phyloP scores from a whole-genome alignment of 1,140 invertebrate genomes.

The Diachasmimorpha longicaudata region DNA sequence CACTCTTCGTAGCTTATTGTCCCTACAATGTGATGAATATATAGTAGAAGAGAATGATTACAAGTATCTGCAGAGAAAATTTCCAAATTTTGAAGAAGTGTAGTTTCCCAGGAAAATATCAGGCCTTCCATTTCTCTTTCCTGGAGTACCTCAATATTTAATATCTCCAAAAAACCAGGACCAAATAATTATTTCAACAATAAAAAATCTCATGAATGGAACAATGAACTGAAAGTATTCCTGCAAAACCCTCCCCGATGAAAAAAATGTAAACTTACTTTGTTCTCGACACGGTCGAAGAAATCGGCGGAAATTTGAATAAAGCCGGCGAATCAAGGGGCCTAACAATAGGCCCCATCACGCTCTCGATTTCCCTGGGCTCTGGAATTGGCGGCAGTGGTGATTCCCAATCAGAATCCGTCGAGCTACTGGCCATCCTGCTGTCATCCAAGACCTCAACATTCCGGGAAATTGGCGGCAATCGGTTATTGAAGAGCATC shows the following conservation, averaged over 20 bases:
- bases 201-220: too few relatives aligned
- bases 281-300: constrained; percentile 18
- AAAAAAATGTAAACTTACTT: background rate
- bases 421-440: constrained; percentile 48
- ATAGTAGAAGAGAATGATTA: background rate
- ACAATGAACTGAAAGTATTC: too few relatives aligned
- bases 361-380: constrained; percentile 43
- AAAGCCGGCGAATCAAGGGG: constrained; percentile 47
- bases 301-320: constrained; percentile 50
- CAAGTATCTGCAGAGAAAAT: too few relatives aligned
- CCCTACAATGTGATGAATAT: constrained; percentile 3
- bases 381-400: constrained; percentile 51
- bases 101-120: too few relatives aligned
- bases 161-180: too few relatives aligned
- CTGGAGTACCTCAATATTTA: too few relatives aligned
- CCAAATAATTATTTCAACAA: too few relatives aligned
- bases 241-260: too few relatives aligned
- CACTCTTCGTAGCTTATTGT: constrained; percentile 37
- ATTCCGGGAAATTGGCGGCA: constrained; percentile 49
- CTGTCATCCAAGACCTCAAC: constrained; percentile 44
- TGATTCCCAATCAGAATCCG: constrained; percentile 53
- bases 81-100: too few relatives aligned
- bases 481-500: constrained; percentile 42
- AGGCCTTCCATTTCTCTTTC: too few relatives aligned
- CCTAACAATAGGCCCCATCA: constrained; percentile 49